Evolutionary conservation across 2,888 invertebrate genomes (phyloP), one percentile per base, ranked within the genome.

Genomic region (Caradrina clavipalpis): DNA sequence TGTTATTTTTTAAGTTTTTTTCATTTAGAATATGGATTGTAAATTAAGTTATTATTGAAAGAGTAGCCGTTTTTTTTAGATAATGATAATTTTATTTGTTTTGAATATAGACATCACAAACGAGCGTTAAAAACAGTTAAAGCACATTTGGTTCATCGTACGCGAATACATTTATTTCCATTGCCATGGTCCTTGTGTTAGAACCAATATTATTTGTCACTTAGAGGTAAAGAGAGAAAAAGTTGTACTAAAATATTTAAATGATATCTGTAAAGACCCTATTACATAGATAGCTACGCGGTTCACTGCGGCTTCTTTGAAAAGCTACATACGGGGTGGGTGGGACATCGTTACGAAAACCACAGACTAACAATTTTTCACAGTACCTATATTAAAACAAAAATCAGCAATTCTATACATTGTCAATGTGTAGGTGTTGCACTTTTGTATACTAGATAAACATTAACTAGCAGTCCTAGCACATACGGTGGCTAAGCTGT

Each of bases 181-280:
- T n/a, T n/a, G 66, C 26, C 51, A 63, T 75, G 76, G 72, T 39
- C 22, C 42, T 80, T 71, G 73, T 69, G 78, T 78, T 78, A 74
- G 77, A 79, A 79, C 39, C 60, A 57, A 80, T 84, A 84, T 86
- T 86, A 85, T 80, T 77, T 73, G 68, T 78, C 73, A 75, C 77
- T 80, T 78, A 56, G 39, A 68, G 57, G 42, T 55, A 47, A n/a
- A n/a, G n/a, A n/a, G n/a, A n/a, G n/a, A n/a, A 31, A 31, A 31
- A 57, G 71, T 78, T 77, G 78, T 75, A 81, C 73, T 77, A 80
- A 83, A 80, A 84, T 84, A 86, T 86, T 83, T 80, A 81, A 80
- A 81, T 83, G 81, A 76, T 81, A 82, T 81, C 72, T 80, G 62
- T 69, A 68, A 55, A n/a, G 31, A 21, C 0, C 8, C 13, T n/a